Evolutionary conservation across 2,113 vertebrate genomes (phyloP), one percentile per base, ranked within the genome.

Genomic region (Psophia crepitans): DNA sequence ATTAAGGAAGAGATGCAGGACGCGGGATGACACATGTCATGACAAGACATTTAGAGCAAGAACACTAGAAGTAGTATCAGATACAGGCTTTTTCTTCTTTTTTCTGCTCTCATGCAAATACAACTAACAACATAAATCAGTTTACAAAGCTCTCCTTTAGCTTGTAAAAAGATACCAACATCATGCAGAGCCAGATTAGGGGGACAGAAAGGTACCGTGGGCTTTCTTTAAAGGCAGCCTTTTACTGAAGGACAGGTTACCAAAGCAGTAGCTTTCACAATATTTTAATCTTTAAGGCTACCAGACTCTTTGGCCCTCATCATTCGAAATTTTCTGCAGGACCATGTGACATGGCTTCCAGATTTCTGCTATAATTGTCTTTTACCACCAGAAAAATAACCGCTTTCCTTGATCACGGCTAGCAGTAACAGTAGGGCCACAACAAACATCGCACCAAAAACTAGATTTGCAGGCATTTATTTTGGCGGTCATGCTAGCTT

Each of bases 11-110:
- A 23, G 35, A 64, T 49, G 32, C 7, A 46, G 24, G 41, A 85
- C 30, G 57, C 0, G 1, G 21, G 15, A 63, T 56, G 37, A 71
- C 6, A 44, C 7, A 0, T 26, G 19, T 8, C n/a, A 48, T 33
- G 39, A n/a, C 22, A 85, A 51, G 56, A 81, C 5, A 53, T 46
- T 76, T 26, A 44, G 26, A 79, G 23, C 3, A 80, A 64, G 58
- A 79, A 3, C 10, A 10, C 70, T 39, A 64, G 14, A 89, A 74
- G 49, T 4, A 60, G 32, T 16, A 39, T 35, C 27, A 49, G 32
- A 70, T 44, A 77, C 10, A 84, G 14, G n/a, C 35, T 61, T 89
- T 39, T 79, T 41, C 43, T 43, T 19, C 8, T 26, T 56, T 65
- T 65, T 57, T 77, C 58, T 43, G 33, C 28, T 93, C 3, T 84